Evolutionary conservation across 2,113 vertebrate genomes (phyloP), one percentile per base, ranked within the genome.

Genomic region (Struthio camelus): DNA sequence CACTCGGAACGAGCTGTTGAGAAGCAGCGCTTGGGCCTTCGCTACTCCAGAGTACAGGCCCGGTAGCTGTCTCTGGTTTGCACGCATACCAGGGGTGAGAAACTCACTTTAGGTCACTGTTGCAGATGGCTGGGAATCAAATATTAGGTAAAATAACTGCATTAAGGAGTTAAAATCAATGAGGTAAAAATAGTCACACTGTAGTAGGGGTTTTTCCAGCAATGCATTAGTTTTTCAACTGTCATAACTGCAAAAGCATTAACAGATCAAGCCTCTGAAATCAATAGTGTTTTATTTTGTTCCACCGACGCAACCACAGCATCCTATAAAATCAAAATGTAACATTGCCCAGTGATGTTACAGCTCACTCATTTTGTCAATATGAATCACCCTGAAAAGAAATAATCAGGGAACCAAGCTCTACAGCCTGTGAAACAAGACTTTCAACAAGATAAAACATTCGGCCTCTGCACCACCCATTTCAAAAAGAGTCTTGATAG

Each of bases 251-350:
- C 48, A 89, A 73, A 96, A 79, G 73, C 90, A 85, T 91, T 79
- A 87, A 76, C 65, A 76, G 38, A 94, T 95, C 61, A 90, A 86
- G 51, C 59, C 58, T 34, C 72, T 73, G 44, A 96, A 94, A 96
- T 97, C 94, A 80, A 96, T 97, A 78, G 32, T 77, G 61, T 24
- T 91, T 95, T 93, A 91, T 96, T 96, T 96, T 93, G 93, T 93
- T 96, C 75, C 80, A 66, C 62, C 87, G 75, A 83, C 78, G 96
- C 34, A 91, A 76, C 70, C 10, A 1, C 36, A 80, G 58, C 66
- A 51, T 48, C 66, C 81, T 64, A 81, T 93, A 73, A 90, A 95
- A 94, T 93, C 85, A 88, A 90, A 96, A 88, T 8, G 22, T 48
- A 87, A 28, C 81, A 84, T 59, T 71, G 56, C 62, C 48, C 46